These are phyloP conservation scores for Petromus typicus DNA, from an alignment of 2,113 vertebrate species.

Conservation along the genomic window DNA sequence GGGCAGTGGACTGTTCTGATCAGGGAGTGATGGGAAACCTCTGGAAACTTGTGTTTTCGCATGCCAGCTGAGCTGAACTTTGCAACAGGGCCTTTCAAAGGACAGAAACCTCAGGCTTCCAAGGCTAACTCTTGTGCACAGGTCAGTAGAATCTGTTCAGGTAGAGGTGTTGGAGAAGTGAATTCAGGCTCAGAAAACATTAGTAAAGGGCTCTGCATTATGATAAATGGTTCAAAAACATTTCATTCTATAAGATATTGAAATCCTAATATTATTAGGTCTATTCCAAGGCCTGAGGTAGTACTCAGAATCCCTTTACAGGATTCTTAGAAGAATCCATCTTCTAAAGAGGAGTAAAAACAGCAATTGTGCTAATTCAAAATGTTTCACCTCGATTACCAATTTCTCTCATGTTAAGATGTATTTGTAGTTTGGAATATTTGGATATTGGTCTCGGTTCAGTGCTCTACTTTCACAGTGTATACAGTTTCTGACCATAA, in stretches of 20 bases:
- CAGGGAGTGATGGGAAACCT: not conserved
- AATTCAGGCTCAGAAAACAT: slow-evolving; percentile 13
- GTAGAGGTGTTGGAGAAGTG: not conserved
- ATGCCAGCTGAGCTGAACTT: not conserved
- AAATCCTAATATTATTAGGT: not conserved
- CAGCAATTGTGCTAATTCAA: not conserved
- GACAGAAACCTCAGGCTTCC: not conserved
- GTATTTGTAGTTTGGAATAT: slow-evolving; percentile 10
- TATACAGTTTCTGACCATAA: slow-evolving; percentile 42
- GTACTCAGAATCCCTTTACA: not conserved
- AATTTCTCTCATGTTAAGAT: not conserved
- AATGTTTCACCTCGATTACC: not conserved
- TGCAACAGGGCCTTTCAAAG: not conserved
- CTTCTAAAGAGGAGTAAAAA: slow-evolving; percentile 42
- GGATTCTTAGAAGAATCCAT: not conserved
- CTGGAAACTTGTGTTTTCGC: not conserved
- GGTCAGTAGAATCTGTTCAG: not conserved
- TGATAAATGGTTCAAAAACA: not conserved
- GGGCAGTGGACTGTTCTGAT: not conserved
- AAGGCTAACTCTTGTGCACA: not conserved
- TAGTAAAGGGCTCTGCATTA: not conserved
- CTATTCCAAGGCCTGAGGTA: not conserved
- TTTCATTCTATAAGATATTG: not conserved
- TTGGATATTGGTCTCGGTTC: slow-evolving; percentile 2
- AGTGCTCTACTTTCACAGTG: slow-evolving; percentile 4